Conservation (phyloP, 2,113 vertebrate species). For the Brachirus orientalis region DNA sequence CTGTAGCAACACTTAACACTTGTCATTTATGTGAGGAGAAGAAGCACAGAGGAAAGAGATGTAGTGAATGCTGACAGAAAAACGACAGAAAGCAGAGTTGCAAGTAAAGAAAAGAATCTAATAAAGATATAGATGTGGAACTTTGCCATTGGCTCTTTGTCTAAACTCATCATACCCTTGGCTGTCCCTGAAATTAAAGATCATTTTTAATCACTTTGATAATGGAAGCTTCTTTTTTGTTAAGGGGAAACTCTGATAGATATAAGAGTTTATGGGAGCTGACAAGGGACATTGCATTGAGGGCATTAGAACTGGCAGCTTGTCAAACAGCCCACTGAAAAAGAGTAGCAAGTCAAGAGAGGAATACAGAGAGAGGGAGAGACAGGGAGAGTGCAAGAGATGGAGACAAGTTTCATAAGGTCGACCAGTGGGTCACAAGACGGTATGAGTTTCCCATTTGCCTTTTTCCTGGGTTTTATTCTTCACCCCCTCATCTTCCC, state of each 20-base stretch:
- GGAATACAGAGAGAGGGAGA: conserved; percentile 64
- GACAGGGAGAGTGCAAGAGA: neutral
- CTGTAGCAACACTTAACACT: conserved; percentile 27
- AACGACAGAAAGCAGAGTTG: neutral
- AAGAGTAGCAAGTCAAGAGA: conserved; percentile 74
- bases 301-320: conserved; percentile 83
- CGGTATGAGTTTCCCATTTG: conserved; percentile 39
- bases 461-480: conserved; percentile 52
- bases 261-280: conserved; percentile 80
- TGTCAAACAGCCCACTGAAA: conserved; percentile 83
- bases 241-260: conserved; percentile 78
- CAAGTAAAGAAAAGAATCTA: conserved; percentile 18
- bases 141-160: conserved; percentile 53
- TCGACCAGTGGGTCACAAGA: conserved; percentile 56
- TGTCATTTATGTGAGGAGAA: conserved; percentile 19
- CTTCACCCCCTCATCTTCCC: conserved; percentile 49
- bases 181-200: conserved; percentile 77
- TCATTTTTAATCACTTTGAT: conserved; percentile 83
- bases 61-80: neutral
- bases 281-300: conserved; percentile 83
- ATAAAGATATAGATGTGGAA: conserved; percentile 51
- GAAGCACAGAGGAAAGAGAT: neutral
- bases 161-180: conserved; percentile 67
- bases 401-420: conserved; percentile 18
- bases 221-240: conserved; percentile 79